Evolutionary conservation across 2,113 vertebrate species (phyloP), one percentile per base, ranked within the genome.

Genomic region (Chionodraco myersi): DNA sequence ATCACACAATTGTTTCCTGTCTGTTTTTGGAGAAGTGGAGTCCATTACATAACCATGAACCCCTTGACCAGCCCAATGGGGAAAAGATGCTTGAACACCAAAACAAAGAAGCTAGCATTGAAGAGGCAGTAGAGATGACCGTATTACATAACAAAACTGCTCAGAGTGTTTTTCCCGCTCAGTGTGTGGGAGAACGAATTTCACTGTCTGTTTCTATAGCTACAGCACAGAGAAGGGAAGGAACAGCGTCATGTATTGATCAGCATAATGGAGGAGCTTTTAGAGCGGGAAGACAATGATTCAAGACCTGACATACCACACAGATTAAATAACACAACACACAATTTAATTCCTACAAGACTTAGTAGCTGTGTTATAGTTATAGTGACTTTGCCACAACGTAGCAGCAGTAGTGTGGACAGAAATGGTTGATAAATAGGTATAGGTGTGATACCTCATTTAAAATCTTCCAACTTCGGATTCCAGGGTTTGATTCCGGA

Each of bases 201-300:
- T 80, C 49, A 90, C 74, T 72, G 80, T 52, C 84, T 41, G 89
- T 93, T 94, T 88, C 91, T 91, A 93, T 90, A 87, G 93, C 79
- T 89, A 94, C 88, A 58, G 79, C 14, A 69, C 86, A 82, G 74
- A 41, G 68, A 68, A 71, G 41, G 59, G 77, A 75, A 72, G 68
- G 16, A 73, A 65, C 51, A 58, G 75, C 84, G 73, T 86, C 68
- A 57, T 79, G 47, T 85, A 86, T 85, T 83, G 88, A 90, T 87
- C 82, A 48, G 72, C 41, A 79, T 84, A 87, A 90, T 88, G 75
- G 86, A 79, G 58, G 67, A 79, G 73, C 61, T 64, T 65, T 75
- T 80, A 61, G 26, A 15, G 78, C 14, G 21, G 23, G 34, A 79
- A 69, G 68, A 77, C 56, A 59, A 56, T 14, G 23, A 71, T 70